Conservation (phyloP, 2,113 vertebrate species). For the Diadophis punctatus region DNA sequence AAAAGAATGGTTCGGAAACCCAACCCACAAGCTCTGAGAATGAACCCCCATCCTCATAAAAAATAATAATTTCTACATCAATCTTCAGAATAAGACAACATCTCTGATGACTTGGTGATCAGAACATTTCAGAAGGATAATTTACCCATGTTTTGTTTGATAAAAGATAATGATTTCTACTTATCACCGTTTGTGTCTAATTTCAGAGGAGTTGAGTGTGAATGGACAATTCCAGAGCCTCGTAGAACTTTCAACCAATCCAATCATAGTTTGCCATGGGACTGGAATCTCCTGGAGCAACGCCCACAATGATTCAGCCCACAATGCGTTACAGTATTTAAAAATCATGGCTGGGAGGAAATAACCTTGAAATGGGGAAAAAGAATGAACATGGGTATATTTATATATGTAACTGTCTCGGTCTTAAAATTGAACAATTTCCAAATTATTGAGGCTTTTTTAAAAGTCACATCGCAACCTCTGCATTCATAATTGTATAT, state of each 20-base stretch:
- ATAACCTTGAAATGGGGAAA: conserved; percentile 13
- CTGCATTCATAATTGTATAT: conserved; percentile 15
- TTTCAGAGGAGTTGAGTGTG: conserved; percentile 78
- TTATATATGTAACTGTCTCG: background rate
- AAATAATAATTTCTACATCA: background rate
- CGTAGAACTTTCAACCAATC: conserved; percentile 77
- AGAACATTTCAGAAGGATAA: background rate
- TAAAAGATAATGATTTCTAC: background rate
- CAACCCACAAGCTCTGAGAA: no score
- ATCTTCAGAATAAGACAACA: background rate
- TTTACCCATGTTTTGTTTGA: background rate
- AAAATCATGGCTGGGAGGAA: conserved; percentile 70
- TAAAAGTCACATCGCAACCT: conserved; percentile 6
- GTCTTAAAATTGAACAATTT: conserved; percentile 3
- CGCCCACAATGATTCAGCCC: conserved; percentile 77
- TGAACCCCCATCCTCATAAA: background rate
- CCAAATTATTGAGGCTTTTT: conserved; percentile 1
- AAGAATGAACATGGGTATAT: background rate
- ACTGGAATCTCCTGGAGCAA: conserved; percentile 78
- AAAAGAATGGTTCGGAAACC: background rate
- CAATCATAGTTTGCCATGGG: conserved; percentile 79
- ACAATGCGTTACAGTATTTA: conserved; percentile 80
- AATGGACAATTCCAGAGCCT: conserved; percentile 82
- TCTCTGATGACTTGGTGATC: background rate
- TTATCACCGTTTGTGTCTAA: background rate